These are phyloP conservation scores for Coelinius sp. DNA, from an alignment of 2,888 invertebrate genomes.

Conservation along the genomic window DNA sequence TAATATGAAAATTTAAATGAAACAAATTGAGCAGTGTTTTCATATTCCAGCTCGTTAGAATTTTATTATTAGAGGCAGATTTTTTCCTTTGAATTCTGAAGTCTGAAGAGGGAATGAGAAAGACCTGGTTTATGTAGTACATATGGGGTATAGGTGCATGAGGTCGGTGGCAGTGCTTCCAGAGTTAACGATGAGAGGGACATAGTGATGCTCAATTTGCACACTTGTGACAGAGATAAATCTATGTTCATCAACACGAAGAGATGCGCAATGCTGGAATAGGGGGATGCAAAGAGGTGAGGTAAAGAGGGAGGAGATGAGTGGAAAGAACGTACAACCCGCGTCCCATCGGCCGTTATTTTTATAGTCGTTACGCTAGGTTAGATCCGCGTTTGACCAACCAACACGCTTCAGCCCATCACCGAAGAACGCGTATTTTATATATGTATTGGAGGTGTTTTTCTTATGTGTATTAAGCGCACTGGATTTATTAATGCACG, in stretches of 20 bases:
- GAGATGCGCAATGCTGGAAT: constrained; percentile 22
- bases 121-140: constrained; percentile 42
- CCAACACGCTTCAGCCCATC: constrained; percentile 59
- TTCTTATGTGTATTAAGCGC: constrained; percentile 37
- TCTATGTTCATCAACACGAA: constrained; percentile 26
- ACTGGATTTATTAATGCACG: constrained; percentile 67
- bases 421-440: constrained; percentile 45
- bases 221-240: constrained; percentile 3
- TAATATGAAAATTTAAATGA: too few species aligned
- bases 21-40: background rate
- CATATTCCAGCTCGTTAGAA: background rate
- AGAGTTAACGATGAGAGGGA: constrained; percentile 24
- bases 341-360: constrained; percentile 59
- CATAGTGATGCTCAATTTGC: background rate
- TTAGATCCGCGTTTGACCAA: constrained; percentile 62
- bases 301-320: constrained; percentile 30
- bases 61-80: constrained; percentile 19
- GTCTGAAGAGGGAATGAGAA: constrained; percentile 14
- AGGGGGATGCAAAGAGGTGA: constrained; percentile 18
- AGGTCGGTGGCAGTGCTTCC: constrained; percentile 25
- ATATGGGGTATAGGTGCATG: constrained; percentile 44
- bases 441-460: background rate
- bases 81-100: constrained; percentile 7
- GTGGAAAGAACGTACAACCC: constrained; percentile 41
- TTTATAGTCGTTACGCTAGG: constrained; percentile 68